These are phyloP conservation scores for Harpegnathos saltator DNA, from an alignment of 1,140 invertebrate genomes.

Conservation along the genomic window DNA sequence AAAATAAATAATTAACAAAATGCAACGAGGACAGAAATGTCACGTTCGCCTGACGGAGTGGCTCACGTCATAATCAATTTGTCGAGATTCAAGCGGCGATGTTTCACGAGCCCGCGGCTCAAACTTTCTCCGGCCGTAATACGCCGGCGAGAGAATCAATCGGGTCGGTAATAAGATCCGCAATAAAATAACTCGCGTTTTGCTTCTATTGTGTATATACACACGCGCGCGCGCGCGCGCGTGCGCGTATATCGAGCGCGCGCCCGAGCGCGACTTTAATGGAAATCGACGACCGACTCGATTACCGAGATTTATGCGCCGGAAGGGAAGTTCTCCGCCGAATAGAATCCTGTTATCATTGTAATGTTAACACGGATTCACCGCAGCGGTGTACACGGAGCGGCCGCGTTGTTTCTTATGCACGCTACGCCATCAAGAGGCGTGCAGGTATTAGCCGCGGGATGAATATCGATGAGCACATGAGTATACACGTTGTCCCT, in stretches of 20 bases:
- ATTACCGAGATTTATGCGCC: conserved; percentile 1
- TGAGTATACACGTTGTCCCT: conserved; percentile 56
- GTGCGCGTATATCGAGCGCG: no score
- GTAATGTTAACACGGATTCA: conserved; percentile 59
- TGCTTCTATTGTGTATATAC: no score
- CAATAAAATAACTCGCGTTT: no score
- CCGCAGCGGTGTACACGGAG: conserved; percentile 42
- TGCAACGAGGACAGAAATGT: no score
- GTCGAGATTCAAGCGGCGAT: no score
- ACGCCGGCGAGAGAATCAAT: no score
- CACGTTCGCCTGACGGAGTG: no score
- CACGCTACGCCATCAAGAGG: conserved; percentile 56
- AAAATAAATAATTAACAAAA: no score
- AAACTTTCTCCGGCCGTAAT: no score
- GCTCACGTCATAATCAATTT: no score
- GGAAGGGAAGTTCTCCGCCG: conserved; percentile 15
- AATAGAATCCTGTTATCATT: conserved; percentile 46
- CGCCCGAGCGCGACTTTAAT: not conserved
- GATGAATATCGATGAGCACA: conserved; percentile 63
- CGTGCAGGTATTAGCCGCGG: conserved; percentile 60
- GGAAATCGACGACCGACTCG: not conserved
- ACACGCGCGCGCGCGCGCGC: not conserved
- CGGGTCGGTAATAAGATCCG: no score
- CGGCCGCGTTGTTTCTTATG: conserved; percentile 56
- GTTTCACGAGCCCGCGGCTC: no score